A percentile compares a stretch with the other conserved stretches of the same genome.
Evolutionary conservation across 2,113 vertebrate genomes (phyloP).

Genomic region (Rhombomys opimus): DNA sequence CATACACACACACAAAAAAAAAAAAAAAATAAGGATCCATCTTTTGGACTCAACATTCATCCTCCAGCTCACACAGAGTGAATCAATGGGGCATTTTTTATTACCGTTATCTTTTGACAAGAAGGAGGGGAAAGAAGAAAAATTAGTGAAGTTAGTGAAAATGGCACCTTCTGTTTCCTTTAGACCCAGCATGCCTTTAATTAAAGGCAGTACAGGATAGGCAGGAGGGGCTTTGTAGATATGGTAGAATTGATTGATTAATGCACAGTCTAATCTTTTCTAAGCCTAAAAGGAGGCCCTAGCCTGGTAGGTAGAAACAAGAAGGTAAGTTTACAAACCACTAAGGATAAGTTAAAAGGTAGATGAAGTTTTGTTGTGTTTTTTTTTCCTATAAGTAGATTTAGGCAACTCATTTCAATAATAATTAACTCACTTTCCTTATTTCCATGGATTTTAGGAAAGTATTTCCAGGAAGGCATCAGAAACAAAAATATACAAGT

Average conservation of each 20-base stretch:
- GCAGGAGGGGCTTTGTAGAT: neutral
- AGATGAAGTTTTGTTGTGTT: neutral
- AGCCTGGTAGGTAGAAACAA: neutral
- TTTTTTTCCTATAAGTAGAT: neutral
- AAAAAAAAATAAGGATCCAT: neutral
- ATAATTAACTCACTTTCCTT: neutral
- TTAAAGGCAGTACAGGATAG: neutral
- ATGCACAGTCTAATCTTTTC: neutral
- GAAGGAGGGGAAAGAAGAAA: neutral
- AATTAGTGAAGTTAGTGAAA: constrained; percentile 20
- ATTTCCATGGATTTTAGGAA: neutral
- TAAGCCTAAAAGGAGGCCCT: neutral
- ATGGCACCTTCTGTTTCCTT: neutral
- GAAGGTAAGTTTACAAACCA: neutral
- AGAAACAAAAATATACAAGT: neutral
- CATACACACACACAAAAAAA: neutral
- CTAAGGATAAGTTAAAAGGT: neutral
- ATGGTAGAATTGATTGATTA: constrained; percentile 50
- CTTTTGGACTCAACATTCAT: neutral
- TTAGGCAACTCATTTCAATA: neutral
- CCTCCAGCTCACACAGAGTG: neutral
- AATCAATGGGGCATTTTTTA: neutral
- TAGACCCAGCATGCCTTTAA: neutral
- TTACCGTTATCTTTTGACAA: constrained; percentile 23
- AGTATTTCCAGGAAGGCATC: neutral